These are phyloP conservation scores for Yponomeuta malinellus DNA, from an alignment of 2,888 invertebrate genomes.

Conservation along the genomic window DNA sequence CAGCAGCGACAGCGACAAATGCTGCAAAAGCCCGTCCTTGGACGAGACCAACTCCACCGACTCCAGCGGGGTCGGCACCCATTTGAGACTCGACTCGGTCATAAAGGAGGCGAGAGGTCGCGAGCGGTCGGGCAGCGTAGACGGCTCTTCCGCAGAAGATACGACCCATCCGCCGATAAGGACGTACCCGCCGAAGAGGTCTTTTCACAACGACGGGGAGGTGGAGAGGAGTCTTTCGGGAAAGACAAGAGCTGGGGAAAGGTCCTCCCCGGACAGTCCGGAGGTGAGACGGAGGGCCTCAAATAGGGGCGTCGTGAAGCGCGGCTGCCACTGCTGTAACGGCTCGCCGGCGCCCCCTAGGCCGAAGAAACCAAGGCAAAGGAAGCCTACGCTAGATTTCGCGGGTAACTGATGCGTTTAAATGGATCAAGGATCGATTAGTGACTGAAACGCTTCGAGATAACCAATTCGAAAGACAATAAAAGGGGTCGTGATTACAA, in stretches of 20 bases:
- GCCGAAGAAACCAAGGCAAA: slow-evolving; percentile 59
- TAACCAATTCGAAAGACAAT: not conserved
- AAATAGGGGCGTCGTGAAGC: slow-evolving; percentile 75
- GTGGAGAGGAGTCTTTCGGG: slow-evolving; percentile 60
- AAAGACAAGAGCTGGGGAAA: slow-evolving; percentile 48
- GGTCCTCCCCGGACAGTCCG: slow-evolving; percentile 36
- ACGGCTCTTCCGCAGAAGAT: slow-evolving; percentile 51
- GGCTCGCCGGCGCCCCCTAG: slow-evolving; percentile 72
- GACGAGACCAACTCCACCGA: slow-evolving; percentile 65
- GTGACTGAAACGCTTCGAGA: not conserved
- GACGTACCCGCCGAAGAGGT: slow-evolving; percentile 54
- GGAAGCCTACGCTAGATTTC: slow-evolving; percentile 49
- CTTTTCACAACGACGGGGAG: slow-evolving; percentile 38
- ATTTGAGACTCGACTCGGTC: slow-evolving; percentile 62
- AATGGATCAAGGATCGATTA: not conserved
- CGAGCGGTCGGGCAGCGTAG: slow-evolving; percentile 45
- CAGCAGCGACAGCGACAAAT: slow-evolving; percentile 68
- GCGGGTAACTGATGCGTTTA: slow-evolving; percentile 24
- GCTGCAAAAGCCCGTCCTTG: slow-evolving; percentile 61
- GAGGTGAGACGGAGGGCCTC: slow-evolving; percentile 53
- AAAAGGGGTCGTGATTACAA: not conserved
- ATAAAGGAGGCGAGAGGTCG: slow-evolving; percentile 59
- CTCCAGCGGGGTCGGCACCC: slow-evolving; percentile 53
- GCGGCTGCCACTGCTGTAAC: slow-evolving; percentile 78
- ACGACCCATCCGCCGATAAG: slow-evolving; percentile 48